phyloP scores from a whole-genome alignment of 2,797 vertebrate genomes.

The Oreortyx pictus region DNA sequence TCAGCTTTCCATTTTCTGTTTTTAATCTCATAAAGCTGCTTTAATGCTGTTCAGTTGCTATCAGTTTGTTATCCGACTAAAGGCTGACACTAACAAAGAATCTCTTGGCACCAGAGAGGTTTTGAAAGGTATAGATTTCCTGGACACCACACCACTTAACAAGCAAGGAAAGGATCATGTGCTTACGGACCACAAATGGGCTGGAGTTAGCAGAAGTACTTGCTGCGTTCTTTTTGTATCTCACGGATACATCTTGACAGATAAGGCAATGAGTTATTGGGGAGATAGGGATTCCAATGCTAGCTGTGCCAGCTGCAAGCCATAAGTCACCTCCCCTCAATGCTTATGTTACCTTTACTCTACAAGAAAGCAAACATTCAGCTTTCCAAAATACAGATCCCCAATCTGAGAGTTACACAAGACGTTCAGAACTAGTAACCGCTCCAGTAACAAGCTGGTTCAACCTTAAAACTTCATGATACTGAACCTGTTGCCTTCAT shows the following conservation, averaged over 20 bases:
- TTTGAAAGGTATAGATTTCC: constrained; percentile 37
- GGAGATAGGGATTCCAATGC: background rate
- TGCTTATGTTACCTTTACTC: background rate
- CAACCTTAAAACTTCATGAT: background rate
- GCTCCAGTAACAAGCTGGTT: background rate
- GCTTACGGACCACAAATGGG: background rate
- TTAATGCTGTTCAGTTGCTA: constrained; percentile 31
- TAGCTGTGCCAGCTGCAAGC: background rate
- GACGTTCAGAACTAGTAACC: background rate
- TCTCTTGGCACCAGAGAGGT: background rate
- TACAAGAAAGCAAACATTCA: background rate
- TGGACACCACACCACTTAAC: background rate
- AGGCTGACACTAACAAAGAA: constrained; percentile 36
- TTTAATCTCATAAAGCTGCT: constrained; percentile 28
- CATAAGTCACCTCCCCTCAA: background rate
- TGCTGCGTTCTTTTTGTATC: too few species aligned
- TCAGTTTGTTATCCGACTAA: background rate
- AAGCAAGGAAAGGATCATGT: background rate
- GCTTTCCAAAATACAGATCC: background rate
- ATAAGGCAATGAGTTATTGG: background rate
- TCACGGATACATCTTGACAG: background rate
- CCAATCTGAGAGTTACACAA: background rate
- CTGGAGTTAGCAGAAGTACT: background rate
- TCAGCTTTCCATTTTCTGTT: background rate
- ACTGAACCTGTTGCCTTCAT: background rate